These are phyloP conservation scores for Caerostris extrusa DNA, from an alignment of 1,140 invertebrate genomes.

Conservation along the genomic window DNA sequence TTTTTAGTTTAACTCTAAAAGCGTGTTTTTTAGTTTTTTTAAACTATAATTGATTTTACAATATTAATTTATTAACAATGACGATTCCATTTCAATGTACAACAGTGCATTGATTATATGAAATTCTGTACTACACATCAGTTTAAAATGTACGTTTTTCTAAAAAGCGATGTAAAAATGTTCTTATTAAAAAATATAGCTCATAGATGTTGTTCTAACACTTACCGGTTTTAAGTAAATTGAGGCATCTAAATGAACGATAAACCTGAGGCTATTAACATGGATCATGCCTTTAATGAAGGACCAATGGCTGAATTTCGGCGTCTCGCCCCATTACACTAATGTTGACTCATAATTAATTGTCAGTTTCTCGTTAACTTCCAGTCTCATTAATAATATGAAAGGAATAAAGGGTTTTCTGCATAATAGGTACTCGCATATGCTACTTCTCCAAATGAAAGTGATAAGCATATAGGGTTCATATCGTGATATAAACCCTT, in stretches of 20 bases:
- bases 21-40: too few species aligned
- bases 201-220: background rate
- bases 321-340: background rate
- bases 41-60: too few species aligned
- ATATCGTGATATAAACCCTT: too few species aligned
- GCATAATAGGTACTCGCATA: background rate
- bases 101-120: too few species aligned
- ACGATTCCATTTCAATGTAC: background rate
- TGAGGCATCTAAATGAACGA: background rate
- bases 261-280: background rate
- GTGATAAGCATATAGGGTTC: background rate
- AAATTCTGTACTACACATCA: too few species aligned
- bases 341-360: conserved; percentile 59
- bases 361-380: background rate
- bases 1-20: too few species aligned
- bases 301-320: background rate
- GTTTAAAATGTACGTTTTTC: too few species aligned
- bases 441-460: background rate
- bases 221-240: background rate
- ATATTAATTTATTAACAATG: too few species aligned
- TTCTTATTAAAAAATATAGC: background rate
- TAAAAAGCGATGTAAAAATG: too few species aligned
- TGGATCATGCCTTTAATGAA: background rate
- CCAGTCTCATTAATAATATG: conserved; percentile 27
- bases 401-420: background rate